Base-by-base conservation (phyloP, 2,797 vertebrate species). In the Kryptolebias ocellatus region DNA sequence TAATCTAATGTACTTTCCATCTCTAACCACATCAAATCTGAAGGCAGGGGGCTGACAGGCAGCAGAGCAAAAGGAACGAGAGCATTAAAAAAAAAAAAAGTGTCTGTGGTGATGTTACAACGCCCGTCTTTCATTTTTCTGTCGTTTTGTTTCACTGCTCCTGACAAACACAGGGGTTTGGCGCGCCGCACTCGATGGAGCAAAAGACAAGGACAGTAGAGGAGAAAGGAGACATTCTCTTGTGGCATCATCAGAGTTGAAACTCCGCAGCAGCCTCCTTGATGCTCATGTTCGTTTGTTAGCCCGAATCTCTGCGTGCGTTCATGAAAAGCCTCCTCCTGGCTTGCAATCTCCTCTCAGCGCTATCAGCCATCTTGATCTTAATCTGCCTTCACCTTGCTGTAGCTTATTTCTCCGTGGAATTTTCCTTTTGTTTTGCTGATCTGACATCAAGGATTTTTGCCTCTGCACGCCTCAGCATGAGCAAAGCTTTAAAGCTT, bases 61-160 rank as follows among this genome's bases (percentile, higher is more conserved):
- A 80, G 77, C 75, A 62, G 70, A 79, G 63, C 68, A 62, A 86
- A 73, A 71, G 83, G 78, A 87, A 76, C 80, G 81, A 53, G 81
- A 67, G 72, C 55, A 76, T 78, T 74, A n/a, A n/a, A n/a, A n/a
- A 24, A 24, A 24, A 12, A 5, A 86, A 83, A 87, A 69, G 65
- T 78, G 83, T 84, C 86, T 81, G 70, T 61, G 56, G 85, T 78
- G 70, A 79, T 84, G 90, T 88, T 89, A 88, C 83, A 79, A 87
- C 80, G 73, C 69, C 69, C 65, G 34, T 61, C 80, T 74, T 72
- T 85, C 79, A 81, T 86, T 84, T 78, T 46, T 70, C 47, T 55
- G 53, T 15, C 4, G 81, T 84, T 88, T 83, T 83, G 83, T 84
- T 72, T 82, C 42, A 17, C 60, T 73, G 70, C 73, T 68, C 58